phyloP scores from a whole-genome alignment of 2,797 vertebrate genomes.

The Helarctos malayanus region DNA sequence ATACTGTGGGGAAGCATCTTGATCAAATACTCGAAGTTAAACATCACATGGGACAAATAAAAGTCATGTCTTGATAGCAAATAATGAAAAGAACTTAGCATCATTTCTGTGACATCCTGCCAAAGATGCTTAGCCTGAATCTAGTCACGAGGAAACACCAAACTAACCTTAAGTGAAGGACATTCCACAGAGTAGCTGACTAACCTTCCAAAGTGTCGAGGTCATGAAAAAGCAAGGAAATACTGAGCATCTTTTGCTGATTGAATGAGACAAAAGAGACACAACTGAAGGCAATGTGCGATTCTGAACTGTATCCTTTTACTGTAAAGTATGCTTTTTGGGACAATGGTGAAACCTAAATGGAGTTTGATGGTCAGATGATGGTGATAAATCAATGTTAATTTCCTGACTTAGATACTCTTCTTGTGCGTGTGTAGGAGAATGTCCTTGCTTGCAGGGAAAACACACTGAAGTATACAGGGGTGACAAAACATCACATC shows the following conservation, averaged over 20 bases:
- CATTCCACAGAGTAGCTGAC: not conserved
- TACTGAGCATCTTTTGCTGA: not conserved
- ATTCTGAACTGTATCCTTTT: not conserved
- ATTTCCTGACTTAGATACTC: not conserved
- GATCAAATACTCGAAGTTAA: not conserved
- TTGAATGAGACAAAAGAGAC: not conserved
- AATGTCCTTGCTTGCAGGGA: constrained; percentile 23
- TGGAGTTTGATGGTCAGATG: not conserved
- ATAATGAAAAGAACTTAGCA: not conserved
- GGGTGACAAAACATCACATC: not conserved
- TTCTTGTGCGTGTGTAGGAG: not conserved
- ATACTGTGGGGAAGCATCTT: not conserved
- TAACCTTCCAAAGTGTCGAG: not conserved
- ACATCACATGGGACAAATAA: not conserved
- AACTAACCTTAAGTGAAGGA: not conserved
- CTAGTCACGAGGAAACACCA: not conserved
- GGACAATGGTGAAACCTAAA: not conserved
- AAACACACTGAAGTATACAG: not conserved
- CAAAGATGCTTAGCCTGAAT: not conserved
- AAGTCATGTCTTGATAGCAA: not conserved
- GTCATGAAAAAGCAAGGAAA: not conserved
- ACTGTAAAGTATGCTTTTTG: not conserved
- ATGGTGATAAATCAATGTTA: not conserved
- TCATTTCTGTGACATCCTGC: not conserved
- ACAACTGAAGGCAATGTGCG: not conserved